Conservation (phyloP, 2,113 vertebrate genomes). For the Corydoras sp. region DNA sequence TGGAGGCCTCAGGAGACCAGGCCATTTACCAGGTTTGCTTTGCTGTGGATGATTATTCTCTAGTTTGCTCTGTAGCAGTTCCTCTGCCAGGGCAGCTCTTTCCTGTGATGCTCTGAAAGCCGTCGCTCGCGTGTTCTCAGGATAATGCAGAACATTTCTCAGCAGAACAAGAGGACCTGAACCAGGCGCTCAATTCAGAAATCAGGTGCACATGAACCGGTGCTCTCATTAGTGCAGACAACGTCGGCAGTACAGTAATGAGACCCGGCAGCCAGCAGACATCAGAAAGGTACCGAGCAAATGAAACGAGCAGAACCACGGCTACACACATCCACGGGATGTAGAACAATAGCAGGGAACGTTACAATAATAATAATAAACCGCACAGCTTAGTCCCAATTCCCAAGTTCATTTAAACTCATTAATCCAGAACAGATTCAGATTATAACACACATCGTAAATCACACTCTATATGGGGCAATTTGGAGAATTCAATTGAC, state of each 20-base stretch:
- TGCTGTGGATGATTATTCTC: conserved; percentile 15
- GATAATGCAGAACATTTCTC: conserved; percentile 7
- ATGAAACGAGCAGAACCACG: conserved; percentile 19
- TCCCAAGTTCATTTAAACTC: conserved; percentile 4
- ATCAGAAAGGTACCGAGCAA: conserved; percentile 14
- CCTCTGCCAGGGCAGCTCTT: conserved; percentile 12
- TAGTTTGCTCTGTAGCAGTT: conserved; percentile 16
- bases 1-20: conserved; percentile 9
- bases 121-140: not conserved
- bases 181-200: conserved; percentile 7
- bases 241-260: conserved; percentile 12
- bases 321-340: not conserved
- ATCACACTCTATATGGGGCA: too few relatives aligned
- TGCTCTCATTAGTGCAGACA: conserved; percentile 27
- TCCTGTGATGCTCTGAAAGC: conserved; percentile 17
- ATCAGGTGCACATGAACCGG: conserved; percentile 1
- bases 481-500: too few relatives aligned
- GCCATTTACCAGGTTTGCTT: conserved; percentile 18
- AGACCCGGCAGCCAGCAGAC: conserved; percentile 12
- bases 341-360: not conserved
- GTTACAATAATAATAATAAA: conserved; percentile 5
- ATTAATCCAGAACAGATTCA: not conserved
- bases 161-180: not conserved
- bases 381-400: not conserved
- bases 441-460: not conserved